Base-by-base conservation (phyloP, 2,888 invertebrate genomes). In the Lumbricus terrestris region DNA sequence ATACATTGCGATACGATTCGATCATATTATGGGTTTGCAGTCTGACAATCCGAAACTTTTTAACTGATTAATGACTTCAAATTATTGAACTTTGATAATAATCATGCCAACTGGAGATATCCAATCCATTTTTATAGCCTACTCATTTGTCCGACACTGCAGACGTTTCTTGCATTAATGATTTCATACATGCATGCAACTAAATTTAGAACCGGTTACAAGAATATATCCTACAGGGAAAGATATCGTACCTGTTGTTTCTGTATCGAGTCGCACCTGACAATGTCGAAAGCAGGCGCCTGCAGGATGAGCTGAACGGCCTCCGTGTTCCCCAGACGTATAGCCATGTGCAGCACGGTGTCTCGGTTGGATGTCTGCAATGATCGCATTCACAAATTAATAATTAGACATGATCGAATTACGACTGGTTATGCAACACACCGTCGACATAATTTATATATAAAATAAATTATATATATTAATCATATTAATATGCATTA, bases 241-340 rank as follows among this genome's bases (percentile, higher is more conserved):
- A 11, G 1, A 47, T 1, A 1, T 29, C 69, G 4, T 69, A 92
- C 92, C 91, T 92, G 92, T 5, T 89, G 34, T n/a, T 90, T 90
- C 88, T 92, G 92, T 47, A 92, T 91, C 33, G 92, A 90, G 37
- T 92, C 92, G 89, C 92, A 92, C 34, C 90, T 82, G 89, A 90
- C 88, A 69, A 92, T 88, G 88, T 92, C 92, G 42, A 92, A 92
- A 35, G 90, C 88, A 15, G 92, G 91, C 0, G 92, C 69, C 47
- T 92, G 91, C n/a, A 92, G 89, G n/a, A 92, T 69, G 91, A 92
- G 90, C 90, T 91, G 92, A 90, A 90, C 90, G 37, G 91, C 92
- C 38, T 92, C 92, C 33, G 92, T 90, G 88, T 92, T 91, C 35
- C 92, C 91, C 47, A 91, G 90, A 16, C 92, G 91, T 29, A 92